Percentiles rank a stretch among this genome's conserved stretches.
Evolutionary conservation across 1,140 invertebrate genomes (phyloP).

Genomic region (Drosophila nigrodunni): DNA sequence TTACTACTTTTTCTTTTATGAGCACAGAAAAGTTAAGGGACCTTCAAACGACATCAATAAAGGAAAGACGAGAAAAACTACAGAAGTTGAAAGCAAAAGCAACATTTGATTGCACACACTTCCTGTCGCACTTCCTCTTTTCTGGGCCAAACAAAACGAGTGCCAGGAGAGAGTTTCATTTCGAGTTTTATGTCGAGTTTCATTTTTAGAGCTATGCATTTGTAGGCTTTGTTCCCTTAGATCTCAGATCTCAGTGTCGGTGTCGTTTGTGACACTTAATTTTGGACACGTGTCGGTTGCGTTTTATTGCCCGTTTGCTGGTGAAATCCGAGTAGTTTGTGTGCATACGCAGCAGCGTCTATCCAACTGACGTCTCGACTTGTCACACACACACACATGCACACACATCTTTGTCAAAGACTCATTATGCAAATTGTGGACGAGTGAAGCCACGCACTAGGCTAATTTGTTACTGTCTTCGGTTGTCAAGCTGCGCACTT

Average conservation of each 20-base stretch:
- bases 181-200: constrained; percentile 43
- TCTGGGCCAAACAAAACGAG: constrained; percentile 42
- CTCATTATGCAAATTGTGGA: constrained; percentile 81
- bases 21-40: constrained; percentile 56
- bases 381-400: constrained; percentile 6
- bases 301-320: constrained; percentile 53
- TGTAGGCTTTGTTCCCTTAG: constrained; percentile 21
- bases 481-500: constrained; percentile 73
- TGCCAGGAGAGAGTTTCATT: constrained; percentile 37
- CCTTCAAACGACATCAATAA: constrained; percentile 74
- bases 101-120: constrained; percentile 59
- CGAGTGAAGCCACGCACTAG: constrained; percentile 65
- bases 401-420: constrained; percentile 73
- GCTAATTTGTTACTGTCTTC: constrained; percentile 82
- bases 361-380: constrained; percentile 29
- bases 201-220: constrained; percentile 16
- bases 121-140: constrained; percentile 44
- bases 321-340: constrained; percentile 58
- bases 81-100: constrained; percentile 33
- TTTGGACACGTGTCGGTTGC: constrained; percentile 48
- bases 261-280: constrained; percentile 63
- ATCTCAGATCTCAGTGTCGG: constrained; percentile 20
- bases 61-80: constrained; percentile 51
- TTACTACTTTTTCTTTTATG: constrained; percentile 56
- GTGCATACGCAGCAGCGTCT: not conserved